Base-by-base conservation (phyloP, 2,797 vertebrate genomes). In the Rhinichthys osculus region DNA sequence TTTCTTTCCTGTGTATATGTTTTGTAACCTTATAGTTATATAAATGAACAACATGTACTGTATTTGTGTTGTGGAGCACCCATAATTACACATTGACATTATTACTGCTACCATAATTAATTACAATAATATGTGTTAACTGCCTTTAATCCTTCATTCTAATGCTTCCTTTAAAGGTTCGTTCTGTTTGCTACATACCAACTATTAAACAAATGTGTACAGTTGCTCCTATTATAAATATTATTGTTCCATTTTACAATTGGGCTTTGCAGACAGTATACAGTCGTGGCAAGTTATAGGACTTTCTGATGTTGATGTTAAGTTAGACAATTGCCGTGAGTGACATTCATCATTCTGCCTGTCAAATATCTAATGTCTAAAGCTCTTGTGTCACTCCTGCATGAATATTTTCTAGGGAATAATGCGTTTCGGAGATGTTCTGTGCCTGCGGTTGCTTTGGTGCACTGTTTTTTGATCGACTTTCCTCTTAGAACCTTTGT, bases 111-210 rank as follows among this genome's bases (percentile, higher is more conserved):
- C 76, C 3, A 6, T 78, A 35, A 79, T 62, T 71, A 57, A 71
- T 82, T 40, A 30, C 13, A 77, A 33, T 84, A 69, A 70, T 71
- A 38, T 44, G 27, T 33, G 35, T 30, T 70, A 85, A 40, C 23
- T 54, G 72, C 33, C 13, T 84, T 77, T 38, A 35, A 78, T 59
- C 38, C n/a, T 17, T 70, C 66, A 33, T 30, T 35, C 44, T 30
- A 71, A 50, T 40, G 54, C n/a, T 78, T 85, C 74, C 66, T 85
- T 85, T 85, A 85, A 85, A 70, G 74, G 76, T 38, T 59, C 1
- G 67, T 11, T 70, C 64, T 70, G n/a, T 38, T 78, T 70, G 44
- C 66, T 50, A 52, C 76, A 44, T 35, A 70, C 50, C 66, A 85
- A 62, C 76, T 71, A 9, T 44, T 44, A 82, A 82, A 71, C 67